These are phyloP conservation scores for Salvator merianae DNA, from an alignment of 2,113 vertebrate genomes.

Conservation along the genomic window DNA sequence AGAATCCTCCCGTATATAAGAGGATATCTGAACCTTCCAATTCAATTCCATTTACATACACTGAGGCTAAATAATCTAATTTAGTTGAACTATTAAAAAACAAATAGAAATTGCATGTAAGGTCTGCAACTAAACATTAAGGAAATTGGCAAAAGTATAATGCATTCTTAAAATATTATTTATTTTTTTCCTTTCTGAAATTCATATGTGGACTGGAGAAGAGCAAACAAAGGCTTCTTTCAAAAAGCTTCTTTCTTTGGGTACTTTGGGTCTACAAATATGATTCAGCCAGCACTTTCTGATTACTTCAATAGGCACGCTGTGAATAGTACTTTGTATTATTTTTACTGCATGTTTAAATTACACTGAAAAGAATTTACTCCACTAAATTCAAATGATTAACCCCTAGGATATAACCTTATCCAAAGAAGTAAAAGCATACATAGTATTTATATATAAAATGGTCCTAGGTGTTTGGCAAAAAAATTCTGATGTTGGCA, in stretches of 20 bases:
- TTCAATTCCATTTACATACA: no score
- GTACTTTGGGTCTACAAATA: background rate
- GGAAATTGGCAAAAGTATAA: background rate
- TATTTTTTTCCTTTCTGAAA: background rate
- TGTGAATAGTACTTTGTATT: slow-evolving; percentile 45
- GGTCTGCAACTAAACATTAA: background rate
- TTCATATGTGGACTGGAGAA: slow-evolving; percentile 12
- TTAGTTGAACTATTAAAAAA: background rate
- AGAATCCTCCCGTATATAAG: no score
- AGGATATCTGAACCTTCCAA: background rate
- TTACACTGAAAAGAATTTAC: slow-evolving; percentile 49
- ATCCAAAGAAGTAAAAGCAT: slow-evolving; percentile 4
- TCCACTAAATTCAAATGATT: slow-evolving; percentile 55
- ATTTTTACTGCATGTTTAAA: slow-evolving; percentile 56
- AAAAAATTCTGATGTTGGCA: background rate
- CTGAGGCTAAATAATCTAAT: background rate
- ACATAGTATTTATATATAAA: slow-evolving; percentile 46
- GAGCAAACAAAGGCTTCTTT: slow-evolving; percentile 18
- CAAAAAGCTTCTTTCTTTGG: fast-evolving
- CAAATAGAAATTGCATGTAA: background rate
- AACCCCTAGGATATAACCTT: slow-evolving; percentile 51
- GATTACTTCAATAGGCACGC: slow-evolving; percentile 33
- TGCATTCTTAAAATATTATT: no score
- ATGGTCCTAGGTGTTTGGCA: slow-evolving; percentile 31
- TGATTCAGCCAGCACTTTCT: slow-evolving; percentile 30